Evolutionary conservation across 2,797 vertebrate genomes (phyloP).

Genomic region (Karalla daura): DNA sequence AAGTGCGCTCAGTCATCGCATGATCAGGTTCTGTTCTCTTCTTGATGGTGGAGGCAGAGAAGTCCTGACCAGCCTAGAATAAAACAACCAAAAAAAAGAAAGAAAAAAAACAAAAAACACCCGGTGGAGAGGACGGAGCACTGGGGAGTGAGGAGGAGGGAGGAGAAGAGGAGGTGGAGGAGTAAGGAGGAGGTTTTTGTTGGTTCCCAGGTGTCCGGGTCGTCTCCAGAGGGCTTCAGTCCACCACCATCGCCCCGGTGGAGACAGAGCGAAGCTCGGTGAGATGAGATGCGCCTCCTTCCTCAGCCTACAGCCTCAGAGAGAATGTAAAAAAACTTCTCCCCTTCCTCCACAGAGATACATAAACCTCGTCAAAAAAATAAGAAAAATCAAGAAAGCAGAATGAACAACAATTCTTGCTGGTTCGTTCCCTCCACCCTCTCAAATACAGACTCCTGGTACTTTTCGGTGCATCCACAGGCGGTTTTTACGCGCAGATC

Average conservation of each 20-base stretch:
- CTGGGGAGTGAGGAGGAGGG: constrained; percentile 10
- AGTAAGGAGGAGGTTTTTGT: no score
- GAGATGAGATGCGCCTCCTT: constrained; percentile 22
- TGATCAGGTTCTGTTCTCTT: constrained; percentile 79
- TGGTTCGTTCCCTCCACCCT: constrained; percentile 11
- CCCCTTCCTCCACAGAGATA: constrained; percentile 29
- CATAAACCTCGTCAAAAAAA: not conserved
- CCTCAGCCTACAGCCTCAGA: constrained; percentile 15
- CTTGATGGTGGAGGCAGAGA: constrained; percentile 65
- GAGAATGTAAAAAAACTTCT: constrained; percentile 56
- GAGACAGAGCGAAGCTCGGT: not conserved
- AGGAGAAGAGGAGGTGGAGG: no score
- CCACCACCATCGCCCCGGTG: constrained; percentile 33
- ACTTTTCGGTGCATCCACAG: constrained; percentile 69
- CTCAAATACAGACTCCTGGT: constrained; percentile 43
- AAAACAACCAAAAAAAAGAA: constrained; percentile 2
- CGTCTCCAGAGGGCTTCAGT: constrained; percentile 55
- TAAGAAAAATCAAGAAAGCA: no score
- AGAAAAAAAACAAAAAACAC: constrained; percentile 11
- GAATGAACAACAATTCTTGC: not conserved
- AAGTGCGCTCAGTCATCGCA: constrained; percentile 86
- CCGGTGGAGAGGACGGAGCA: not conserved
- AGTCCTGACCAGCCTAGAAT: constrained; percentile 69
- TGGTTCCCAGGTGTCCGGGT: constrained; percentile 51
- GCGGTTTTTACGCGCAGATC: constrained; percentile 49